Conservation (phyloP, 2,888 invertebrate genomes). For the Lordiphosa fenestrarum region DNA sequence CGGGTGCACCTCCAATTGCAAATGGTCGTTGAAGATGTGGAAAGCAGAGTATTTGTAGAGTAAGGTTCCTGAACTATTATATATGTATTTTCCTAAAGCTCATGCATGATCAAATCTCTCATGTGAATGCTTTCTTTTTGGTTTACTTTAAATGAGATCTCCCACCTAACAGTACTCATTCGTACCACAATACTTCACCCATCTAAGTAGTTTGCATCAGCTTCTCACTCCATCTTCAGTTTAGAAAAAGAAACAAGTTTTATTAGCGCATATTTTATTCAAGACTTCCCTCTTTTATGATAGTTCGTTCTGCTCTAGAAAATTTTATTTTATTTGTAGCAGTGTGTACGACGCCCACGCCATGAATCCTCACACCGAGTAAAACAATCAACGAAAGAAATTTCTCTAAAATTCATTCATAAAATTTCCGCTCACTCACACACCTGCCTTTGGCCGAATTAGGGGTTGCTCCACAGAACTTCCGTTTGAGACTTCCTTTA, state of each 20-base stretch:
- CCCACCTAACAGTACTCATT: too few species aligned
- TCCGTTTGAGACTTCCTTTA: slow-evolving; percentile 19
- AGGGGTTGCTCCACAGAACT: slow-evolving; percentile 20
- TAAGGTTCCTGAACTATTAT: too few species aligned
- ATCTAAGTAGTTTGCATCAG: background rate
- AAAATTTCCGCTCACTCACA: slow-evolving; percentile 20
- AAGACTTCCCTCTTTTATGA: slow-evolving; percentile 33
- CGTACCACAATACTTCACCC: too few species aligned
- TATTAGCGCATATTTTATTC: slow-evolving; percentile 51
- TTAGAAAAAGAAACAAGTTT: slow-evolving; percentile 37
- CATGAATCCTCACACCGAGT: slow-evolving; percentile 21
- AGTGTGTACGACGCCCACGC: slow-evolving; percentile 24
- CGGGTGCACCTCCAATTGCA: too few species aligned
- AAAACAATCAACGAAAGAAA: too few species aligned
- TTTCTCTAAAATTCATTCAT: slow-evolving; percentile 29
- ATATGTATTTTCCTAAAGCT: too few species aligned
- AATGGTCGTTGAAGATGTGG: too few species aligned
- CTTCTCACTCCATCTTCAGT: slow-evolving; percentile 12
- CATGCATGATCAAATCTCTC: too few species aligned
- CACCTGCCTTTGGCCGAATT: slow-evolving; percentile 27
- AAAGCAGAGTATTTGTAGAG: too few species aligned
- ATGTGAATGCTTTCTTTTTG: too few species aligned
- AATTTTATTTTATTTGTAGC: slow-evolving; percentile 27
- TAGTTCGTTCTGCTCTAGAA: slow-evolving; percentile 54
- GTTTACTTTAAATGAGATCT: too few species aligned